phyloP scores from a whole-genome alignment of 2,888 invertebrate genomes.

The Gymnocheta viridis region DNA sequence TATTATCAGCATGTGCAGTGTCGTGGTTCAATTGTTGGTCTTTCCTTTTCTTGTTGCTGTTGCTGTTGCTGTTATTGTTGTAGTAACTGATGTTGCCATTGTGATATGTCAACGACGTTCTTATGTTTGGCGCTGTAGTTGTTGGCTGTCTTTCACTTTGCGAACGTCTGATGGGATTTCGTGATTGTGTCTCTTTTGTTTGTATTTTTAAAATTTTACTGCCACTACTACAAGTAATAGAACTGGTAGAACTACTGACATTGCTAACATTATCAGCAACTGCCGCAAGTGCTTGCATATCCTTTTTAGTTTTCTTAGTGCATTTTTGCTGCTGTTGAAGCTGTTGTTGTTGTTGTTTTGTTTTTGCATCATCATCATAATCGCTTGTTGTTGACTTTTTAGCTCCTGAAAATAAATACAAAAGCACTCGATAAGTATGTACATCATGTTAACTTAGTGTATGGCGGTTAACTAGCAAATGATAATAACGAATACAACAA shows the following conservation, averaged over 20 bases:
- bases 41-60: slow-evolving; percentile 22
- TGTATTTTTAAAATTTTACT: slow-evolving; percentile 57
- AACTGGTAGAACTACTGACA: slow-evolving; percentile 20
- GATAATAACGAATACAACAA: slow-evolving; percentile 41
- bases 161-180: slow-evolving; percentile 81
- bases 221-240: slow-evolving; percentile 68
- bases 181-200: slow-evolving; percentile 78
- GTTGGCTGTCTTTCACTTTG: slow-evolving; percentile 78
- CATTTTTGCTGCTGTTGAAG: slow-evolving; percentile 46
- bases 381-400: slow-evolving; percentile 70
- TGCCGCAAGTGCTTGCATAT: slow-evolving; percentile 73
- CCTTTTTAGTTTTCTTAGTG: slow-evolving; percentile 60
- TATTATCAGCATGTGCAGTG: slow-evolving; percentile 49
- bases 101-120: slow-evolving; percentile 53
- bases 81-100: slow-evolving; percentile 52
- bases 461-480: slow-evolving; percentile 55
- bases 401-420: slow-evolving; percentile 68
- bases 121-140: slow-evolving; percentile 57
- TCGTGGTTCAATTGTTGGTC: slow-evolving; percentile 35
- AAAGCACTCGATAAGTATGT: slow-evolving; percentile 63
- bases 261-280: slow-evolving; percentile 69
- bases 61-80: slow-evolving; percentile 48
- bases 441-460: slow-evolving; percentile 38
- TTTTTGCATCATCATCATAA: slow-evolving; percentile 77
- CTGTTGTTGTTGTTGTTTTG: slow-evolving; percentile 64